Conservation (phyloP, 2,888 invertebrate species). For the Syrista parreyssii region DNA sequence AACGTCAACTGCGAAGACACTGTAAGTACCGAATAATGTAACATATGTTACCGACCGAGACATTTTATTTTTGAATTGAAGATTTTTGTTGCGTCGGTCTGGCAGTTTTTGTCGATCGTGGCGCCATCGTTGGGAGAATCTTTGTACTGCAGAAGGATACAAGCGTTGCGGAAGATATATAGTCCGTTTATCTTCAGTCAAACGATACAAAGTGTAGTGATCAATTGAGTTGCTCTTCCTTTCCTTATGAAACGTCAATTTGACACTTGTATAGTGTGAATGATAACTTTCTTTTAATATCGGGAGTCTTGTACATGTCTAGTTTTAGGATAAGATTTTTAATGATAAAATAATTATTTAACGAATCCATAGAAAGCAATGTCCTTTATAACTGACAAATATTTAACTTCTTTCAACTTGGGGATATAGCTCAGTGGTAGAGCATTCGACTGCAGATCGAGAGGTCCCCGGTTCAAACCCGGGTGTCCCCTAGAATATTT, state of each 20-base stretch:
- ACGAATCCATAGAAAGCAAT: background rate
- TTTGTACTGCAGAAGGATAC: background rate
- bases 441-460: conserved; percentile 82
- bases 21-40: background rate
- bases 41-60: background rate
- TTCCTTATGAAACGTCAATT: background rate
- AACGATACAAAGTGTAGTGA: background rate
- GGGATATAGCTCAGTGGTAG: conserved; percentile 80
- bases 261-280: background rate
- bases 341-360: background rate
- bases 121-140: background rate
- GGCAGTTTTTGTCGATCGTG: background rate
- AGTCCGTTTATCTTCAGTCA: background rate
- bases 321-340: background rate
- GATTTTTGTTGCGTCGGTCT: background rate
- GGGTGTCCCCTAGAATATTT: conserved; percentile 72
- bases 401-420: conserved; percentile 34
- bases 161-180: background rate
- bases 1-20: conserved; percentile 21
- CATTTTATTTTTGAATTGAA: background rate
- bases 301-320: background rate
- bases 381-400: background rate
- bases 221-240: background rate
- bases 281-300: background rate
- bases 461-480: conserved; percentile 82